phyloP scores from a whole-genome alignment of 2,888 invertebrate species.

The Apodemia mormo region DNA sequence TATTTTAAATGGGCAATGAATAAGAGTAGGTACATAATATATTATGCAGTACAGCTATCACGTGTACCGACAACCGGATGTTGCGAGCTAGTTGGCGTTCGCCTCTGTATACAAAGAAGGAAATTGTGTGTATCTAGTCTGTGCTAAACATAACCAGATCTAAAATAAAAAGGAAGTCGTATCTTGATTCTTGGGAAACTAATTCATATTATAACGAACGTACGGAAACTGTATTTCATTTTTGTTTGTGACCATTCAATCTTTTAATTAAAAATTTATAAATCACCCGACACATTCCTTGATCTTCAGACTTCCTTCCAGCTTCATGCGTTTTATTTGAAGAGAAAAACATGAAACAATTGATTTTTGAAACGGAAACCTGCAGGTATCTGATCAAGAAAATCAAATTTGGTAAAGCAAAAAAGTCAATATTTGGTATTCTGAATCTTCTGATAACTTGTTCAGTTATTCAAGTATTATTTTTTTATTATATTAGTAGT shows the following conservation, averaged over 20 bases:
- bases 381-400: too few species aligned
- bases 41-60: slow-evolving; percentile 20
- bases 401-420: too few species aligned
- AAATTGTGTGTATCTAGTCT: slow-evolving; percentile 64
- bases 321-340: too few species aligned
- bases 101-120: slow-evolving; percentile 49
- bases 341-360: too few species aligned
- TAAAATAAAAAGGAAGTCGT: slow-evolving; percentile 59
- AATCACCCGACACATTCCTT: too few species aligned
- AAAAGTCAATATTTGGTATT: too few species aligned
- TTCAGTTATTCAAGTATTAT: too few species aligned
- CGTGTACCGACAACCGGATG: slow-evolving; percentile 29
- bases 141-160: slow-evolving; percentile 47
- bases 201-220: slow-evolving; percentile 23
- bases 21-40: slow-evolving; percentile 8
- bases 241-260: not conserved
- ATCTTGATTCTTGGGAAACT: slow-evolving; percentile 50
- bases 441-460: too few species aligned
- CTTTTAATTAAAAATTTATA: not conserved
- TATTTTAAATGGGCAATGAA: slow-evolving; percentile 1
- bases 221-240: slow-evolving; percentile 14
- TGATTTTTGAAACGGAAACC: too few species aligned
- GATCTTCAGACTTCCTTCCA: too few species aligned
- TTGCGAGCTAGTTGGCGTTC: slow-evolving; percentile 30
- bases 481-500: too few species aligned